Base-by-base conservation (phyloP, 2,113 vertebrate species). In the Grus americana region DNA sequence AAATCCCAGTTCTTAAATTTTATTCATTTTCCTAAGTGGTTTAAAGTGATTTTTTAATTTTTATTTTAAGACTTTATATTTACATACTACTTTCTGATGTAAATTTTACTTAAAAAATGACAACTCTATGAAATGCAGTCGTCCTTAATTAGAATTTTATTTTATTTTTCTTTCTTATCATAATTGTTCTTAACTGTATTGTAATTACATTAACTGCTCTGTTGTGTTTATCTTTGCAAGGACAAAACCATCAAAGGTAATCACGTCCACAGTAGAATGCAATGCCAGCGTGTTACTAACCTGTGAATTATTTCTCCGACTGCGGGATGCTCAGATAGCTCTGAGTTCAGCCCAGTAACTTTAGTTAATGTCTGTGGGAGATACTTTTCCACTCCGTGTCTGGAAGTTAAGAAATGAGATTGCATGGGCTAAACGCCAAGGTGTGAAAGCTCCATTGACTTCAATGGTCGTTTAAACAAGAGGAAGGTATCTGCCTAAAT, bases 21-120 rank as follows among this genome's bases (percentile, higher is more conserved):
- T 88, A 79, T 74, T 92, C 7, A 22, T 73, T 94, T 82, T 94
- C 89, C 61, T 74, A 95, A 95, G 93, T 85, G 62, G 5, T 21
- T 89, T 71, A 34, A 80, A 80, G 47, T 13, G 6, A 14, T 21
- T 32, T 67, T 88, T 76, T 2, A 30, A 21, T 54, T 79, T 61
- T 73, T 18, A 34, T 61, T 88, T 91, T 70, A 76, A 79, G n/a
- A n/a, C 2, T 70, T 92, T 10, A n/a, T 83, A 61, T 79, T 86
- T 75, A n/a, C 19, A 17, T 40, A 32, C 30, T 13, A 58, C 11
- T 42, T 89, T 70, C n/a, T 55, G 32, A 38, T 79, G 21, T 27
- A 80, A 76, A 57, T 86, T 81, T 78, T 72, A 63, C 3, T 86
- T 86, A 0, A 17, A 86, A 86, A 86, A 74, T 78, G 2, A 30